Conservation (phyloP, 2,797 vertebrate genomes). For the Gouania willdenowi region DNA sequence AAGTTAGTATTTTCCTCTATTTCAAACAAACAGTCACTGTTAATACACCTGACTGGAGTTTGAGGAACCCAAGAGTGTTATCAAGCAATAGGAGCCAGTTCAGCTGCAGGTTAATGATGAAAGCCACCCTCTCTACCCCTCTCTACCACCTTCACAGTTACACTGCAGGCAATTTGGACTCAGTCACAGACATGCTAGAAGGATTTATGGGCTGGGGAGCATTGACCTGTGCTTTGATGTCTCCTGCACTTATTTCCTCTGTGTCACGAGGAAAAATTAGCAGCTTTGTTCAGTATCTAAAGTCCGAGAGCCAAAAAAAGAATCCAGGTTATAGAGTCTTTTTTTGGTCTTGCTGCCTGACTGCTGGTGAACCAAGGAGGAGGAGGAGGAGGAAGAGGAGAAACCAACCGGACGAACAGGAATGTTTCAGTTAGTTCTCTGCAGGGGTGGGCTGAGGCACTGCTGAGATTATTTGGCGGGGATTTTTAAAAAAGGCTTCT, state of each 20-base stretch:
- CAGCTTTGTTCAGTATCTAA: conserved; percentile 30
- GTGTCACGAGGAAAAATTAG: conserved; percentile 38
- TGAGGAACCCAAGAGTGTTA: conserved; percentile 3
- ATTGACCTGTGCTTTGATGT: conserved; percentile 53
- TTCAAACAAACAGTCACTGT: neutral
- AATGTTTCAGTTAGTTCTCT: conserved; percentile 47
- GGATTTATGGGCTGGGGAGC: conserved; percentile 32
- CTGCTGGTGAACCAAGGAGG: no score
- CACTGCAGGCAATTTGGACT: conserved; percentile 34
- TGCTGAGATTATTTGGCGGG: conserved; percentile 65
- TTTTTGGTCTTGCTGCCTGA: conserved; percentile 5
- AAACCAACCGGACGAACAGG: conserved; percentile 36
- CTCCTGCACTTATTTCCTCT: conserved; percentile 23
- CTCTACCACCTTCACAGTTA: neutral
- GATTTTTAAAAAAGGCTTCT: conserved; percentile 65
- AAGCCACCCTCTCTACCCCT: neutral
- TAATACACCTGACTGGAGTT: neutral
- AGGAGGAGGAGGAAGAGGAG: neutral
- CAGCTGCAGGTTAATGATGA: conserved; percentile 57
- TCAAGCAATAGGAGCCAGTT: conserved; percentile 25
- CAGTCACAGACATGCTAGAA: conserved; percentile 31
- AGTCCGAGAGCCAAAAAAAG: conserved; percentile 1
- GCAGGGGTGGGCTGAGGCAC: conserved; percentile 34
- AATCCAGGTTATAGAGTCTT: conserved; percentile 17
- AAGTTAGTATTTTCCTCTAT: no score